A percentile compares a stretch with the other conserved stretches of the same genome.
Conservation (phyloP, 2,888 invertebrate species). For the Dermolepida albohirtum region DNA sequence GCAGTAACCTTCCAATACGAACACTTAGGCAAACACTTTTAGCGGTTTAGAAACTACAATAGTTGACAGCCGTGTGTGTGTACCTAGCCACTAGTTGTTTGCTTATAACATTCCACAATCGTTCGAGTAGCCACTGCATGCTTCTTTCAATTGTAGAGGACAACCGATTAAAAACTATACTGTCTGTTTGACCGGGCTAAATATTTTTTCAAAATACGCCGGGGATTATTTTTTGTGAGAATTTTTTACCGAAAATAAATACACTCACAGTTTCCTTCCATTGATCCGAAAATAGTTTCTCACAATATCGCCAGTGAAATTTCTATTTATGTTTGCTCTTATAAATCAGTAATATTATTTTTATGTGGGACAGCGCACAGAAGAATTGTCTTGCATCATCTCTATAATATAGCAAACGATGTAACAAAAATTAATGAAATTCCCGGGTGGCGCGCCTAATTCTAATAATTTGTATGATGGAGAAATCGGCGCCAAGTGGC, state of each 20-base stretch:
- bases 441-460: conserved; percentile 14
- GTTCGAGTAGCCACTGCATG: conserved; percentile 51
- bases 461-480: conserved; percentile 26
- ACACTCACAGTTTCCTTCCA: conserved; percentile 1
- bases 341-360: conserved; percentile 39
- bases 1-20: conserved; percentile 60
- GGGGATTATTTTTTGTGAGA: conserved; percentile 19
- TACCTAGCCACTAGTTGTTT: conserved; percentile 59
- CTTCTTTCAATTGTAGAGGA: conserved; percentile 40
- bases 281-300: conserved; percentile 30
- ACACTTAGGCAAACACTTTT: conserved; percentile 63
- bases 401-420: conserved; percentile 4
- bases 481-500: conserved; percentile 31
- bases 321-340: conserved; percentile 38
- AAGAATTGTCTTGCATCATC: conserved; percentile 34
- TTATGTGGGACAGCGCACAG: conserved; percentile 29
- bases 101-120: conserved; percentile 56
- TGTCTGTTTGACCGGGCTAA: conserved; percentile 35
- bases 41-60: conserved; percentile 61
- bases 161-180: conserved; percentile 45
- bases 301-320: conserved; percentile 26
- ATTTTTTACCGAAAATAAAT: conserved; percentile 23
- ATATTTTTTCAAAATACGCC: conserved; percentile 34
- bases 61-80: conserved; percentile 57
- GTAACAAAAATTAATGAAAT: conserved; percentile 37